Evolutionary conservation across 1,140 invertebrate genomes (phyloP).

Genomic region (Contarinia nasturtii): DNA sequence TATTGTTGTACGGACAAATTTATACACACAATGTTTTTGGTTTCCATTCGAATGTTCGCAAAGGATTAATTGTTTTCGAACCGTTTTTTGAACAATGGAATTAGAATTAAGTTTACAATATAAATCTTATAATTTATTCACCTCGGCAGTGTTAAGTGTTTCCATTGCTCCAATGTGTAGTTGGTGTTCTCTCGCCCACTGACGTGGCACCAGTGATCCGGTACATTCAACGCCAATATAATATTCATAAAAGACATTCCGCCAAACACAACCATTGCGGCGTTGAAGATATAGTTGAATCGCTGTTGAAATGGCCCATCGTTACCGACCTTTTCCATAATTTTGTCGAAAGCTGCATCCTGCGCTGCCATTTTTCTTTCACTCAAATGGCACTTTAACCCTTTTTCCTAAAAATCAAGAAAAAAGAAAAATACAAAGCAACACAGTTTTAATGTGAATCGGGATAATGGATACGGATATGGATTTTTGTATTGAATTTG

Average conservation of each 20-base stretch:
- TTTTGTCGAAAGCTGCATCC: slow-evolving; percentile 20
- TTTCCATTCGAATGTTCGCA: too few species aligned
- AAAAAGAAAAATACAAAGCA: too few species aligned
- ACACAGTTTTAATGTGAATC: too few species aligned
- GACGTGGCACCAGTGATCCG: slow-evolving; percentile 34
- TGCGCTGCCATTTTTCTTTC: neutral
- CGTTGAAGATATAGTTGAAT: slow-evolving; percentile 26
- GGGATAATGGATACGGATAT: too few species aligned
- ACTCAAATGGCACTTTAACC: too few species aligned
- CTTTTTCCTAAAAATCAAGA: too few species aligned
- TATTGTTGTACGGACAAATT: too few species aligned
- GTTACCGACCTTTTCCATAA: slow-evolving; percentile 28
- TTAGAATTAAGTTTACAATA: too few species aligned
- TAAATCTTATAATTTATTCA: slow-evolving; percentile 8
- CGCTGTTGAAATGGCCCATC: slow-evolving; percentile 29
- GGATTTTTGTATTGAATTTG: too few species aligned
- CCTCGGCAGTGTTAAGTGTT: slow-evolving; percentile 27
- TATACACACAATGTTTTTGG: too few species aligned
- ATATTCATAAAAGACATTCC: slow-evolving; percentile 28
- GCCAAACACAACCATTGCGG: slow-evolving; percentile 17
- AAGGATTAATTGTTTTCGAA: too few species aligned
- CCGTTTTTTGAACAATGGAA: too few species aligned
- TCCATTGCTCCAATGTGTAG: slow-evolving; percentile 27
- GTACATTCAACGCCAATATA: slow-evolving; percentile 28
- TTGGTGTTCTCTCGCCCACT: slow-evolving; percentile 26